Base-by-base conservation (phyloP, 1,140 invertebrate genomes). In the Papilio xuthus region DNA sequence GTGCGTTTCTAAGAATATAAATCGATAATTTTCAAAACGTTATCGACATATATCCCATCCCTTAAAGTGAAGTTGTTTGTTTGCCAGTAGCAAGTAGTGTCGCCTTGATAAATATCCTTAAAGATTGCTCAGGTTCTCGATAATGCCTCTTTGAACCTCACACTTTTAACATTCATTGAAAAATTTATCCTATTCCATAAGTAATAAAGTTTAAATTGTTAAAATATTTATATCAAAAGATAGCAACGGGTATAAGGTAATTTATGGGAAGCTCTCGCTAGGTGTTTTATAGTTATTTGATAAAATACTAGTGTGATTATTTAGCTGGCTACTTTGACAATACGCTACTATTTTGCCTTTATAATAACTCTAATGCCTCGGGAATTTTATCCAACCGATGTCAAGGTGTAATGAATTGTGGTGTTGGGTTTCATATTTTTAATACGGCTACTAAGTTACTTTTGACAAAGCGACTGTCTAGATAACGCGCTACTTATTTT, bases 71-170 rank as follows among this genome's bases (percentile, higher is more conserved):
- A 88, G 88, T 90, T 88, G 90, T 90, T 90, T 90, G 86, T 90
- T 89, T 89, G 87, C 90, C 92, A 89, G 92, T 94, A 94, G 92
- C 92, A 88, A 89, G 86, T 89, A 90, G 89, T 90, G 91, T 94
- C 92, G 86, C 85, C 83, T 92, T 94, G 92, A 94, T 94, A 93
- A 93, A 94, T 94, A 92, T 92, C 91, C 89, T 90, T 88, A 91
- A 90, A 93, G 92, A 93, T 94, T 91, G 91, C 90, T 88, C 88
- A 87, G 85, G 84, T 85, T 87, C 82, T 85, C 87, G 91, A 94
- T 94, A 93, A 94, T 93, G 92, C 90, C 88, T 89, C 86, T 89
- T 81, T 80, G 84, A 86, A 86, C 84, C 87, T 91, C 84, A 88
- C 88, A 89, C 88, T 84, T 85, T 80, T 67, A 60, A 12, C 10